Evolutionary conservation across 1,140 invertebrate species (phyloP).

Genomic region (Euwallacea similis): DNA sequence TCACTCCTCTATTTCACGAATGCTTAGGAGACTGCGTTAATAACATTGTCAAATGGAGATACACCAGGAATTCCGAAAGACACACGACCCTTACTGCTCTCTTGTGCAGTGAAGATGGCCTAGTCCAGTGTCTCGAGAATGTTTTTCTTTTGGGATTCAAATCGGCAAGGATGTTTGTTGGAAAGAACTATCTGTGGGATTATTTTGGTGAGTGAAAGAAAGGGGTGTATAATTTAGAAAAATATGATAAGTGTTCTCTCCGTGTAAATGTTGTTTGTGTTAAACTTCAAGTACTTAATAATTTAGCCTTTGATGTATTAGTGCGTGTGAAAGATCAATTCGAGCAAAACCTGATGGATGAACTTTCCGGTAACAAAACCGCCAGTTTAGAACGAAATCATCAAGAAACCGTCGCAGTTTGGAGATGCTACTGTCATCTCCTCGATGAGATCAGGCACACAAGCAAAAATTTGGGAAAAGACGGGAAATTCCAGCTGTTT

Average conservation of each 20-base stretch:
- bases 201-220: conserved; percentile 76
- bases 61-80: conserved; percentile 73
- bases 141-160: conserved; percentile 93
- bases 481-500: conserved; percentile 97
- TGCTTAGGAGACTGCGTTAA: conserved; percentile 88
- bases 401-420: conserved; percentile 66
- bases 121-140: conserved; percentile 91
- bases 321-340: conserved; percentile 85
- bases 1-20: too few relatives aligned
- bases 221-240: not conserved
- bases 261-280: too few relatives aligned
- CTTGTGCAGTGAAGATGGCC: conserved; percentile 90
- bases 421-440: conserved; percentile 76
- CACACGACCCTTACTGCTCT: conserved; percentile 89
- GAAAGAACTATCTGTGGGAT: conserved; percentile 97
- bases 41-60: conserved; percentile 95
- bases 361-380: conserved; percentile 54
- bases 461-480: conserved; percentile 89
- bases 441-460: conserved; percentile 83
- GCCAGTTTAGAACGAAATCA: conserved; percentile 57
- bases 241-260: not conserved
- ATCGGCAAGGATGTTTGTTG: conserved; percentile 87
- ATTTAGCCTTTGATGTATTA: conserved; percentile 55
- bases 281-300: not conserved
- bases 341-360: conserved; percentile 70